Percentiles rank a stretch among this genome's conserved stretches.
These are phyloP conservation scores for Sphenopsis melanotis DNA, from an alignment of 2,797 vertebrate genomes.

Conservation along the genomic window DNA sequence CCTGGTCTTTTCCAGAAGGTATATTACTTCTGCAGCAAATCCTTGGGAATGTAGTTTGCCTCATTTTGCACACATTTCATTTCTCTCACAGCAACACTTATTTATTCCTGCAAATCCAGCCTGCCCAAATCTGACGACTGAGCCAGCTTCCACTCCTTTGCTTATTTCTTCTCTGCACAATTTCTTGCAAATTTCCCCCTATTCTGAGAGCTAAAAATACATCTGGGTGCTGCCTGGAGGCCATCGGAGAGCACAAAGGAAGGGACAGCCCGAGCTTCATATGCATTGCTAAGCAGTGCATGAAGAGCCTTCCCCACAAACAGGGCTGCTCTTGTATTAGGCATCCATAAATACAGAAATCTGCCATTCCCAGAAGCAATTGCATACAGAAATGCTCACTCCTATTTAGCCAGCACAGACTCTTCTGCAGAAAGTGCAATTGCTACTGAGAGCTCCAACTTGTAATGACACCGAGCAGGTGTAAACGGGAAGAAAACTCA, in stretches of 20 bases:
- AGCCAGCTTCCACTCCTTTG: background rate
- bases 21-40: background rate
- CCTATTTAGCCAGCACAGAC: background rate
- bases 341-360: constrained; percentile 23
- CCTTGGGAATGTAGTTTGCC: background rate
- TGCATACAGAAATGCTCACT: background rate
- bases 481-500: background rate
- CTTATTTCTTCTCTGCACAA: constrained; percentile 11
- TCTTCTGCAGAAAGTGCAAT: background rate
- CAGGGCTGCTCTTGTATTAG: background rate
- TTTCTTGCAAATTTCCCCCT: constrained; percentile 12
- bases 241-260: background rate
- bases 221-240: constrained; percentile 35
- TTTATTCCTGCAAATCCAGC: background rate
- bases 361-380: constrained; percentile 16
- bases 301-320: constrained; percentile 22
- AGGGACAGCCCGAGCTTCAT: constrained; percentile 13
- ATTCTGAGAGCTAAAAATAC: constrained; percentile 34
- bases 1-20: background rate
- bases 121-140: background rate
- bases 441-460: background rate
- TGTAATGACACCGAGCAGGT: background rate
- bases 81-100: background rate
- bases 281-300: constrained; percentile 38
- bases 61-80: constrained; percentile 14